Evolutionary conservation across 1,140 invertebrate species (phyloP), one percentile per base, ranked within the genome.

Genomic region (Drosophila melanica): DNA sequence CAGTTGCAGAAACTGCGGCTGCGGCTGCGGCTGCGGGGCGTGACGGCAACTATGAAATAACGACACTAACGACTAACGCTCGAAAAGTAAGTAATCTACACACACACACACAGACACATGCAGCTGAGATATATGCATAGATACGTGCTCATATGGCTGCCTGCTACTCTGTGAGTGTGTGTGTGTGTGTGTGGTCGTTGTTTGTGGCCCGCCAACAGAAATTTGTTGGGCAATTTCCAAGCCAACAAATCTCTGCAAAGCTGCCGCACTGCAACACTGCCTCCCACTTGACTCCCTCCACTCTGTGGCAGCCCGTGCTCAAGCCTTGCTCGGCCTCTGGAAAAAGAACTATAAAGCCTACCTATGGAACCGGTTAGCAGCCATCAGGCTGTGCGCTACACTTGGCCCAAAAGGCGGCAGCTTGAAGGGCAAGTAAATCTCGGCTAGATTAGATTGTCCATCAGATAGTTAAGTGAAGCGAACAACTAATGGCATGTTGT

Each of bases 181-280:
- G 4, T 16, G 4, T 50, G 35, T 63, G 33, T 41, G 23, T 16
- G 6, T 54, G 27, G 44, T 68, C 64, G 81, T 82, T 82, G 84
- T 71, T 79, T 87, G 82, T 82, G 84, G 84, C 42, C 79, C 79
- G 76, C 79, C 84, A 82, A 89, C 84, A 87, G 84, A 87, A 87
- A 87, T 87, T 87, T 87, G 82, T 89, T 87, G 82, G 82, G 72
- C 84, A 89, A 89, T 87, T 89, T 87, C 84, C 84, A 89, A 87
- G 84, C 82, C 84, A 87, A 82, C 82, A 87, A 87, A 89, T 87
- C 82, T 89, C 79, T 82, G 82, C 84, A 86, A 81, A 68, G 77
- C 73, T 68, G 75, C 62, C 67, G 81, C 75, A 69, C 68, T 73
- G 70, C 64, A 73, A 54, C 64, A 68, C 65, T 47, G 48, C 16